Conservation (phyloP, 2,113 vertebrate genomes). For the Platichthys flesus region DNA sequence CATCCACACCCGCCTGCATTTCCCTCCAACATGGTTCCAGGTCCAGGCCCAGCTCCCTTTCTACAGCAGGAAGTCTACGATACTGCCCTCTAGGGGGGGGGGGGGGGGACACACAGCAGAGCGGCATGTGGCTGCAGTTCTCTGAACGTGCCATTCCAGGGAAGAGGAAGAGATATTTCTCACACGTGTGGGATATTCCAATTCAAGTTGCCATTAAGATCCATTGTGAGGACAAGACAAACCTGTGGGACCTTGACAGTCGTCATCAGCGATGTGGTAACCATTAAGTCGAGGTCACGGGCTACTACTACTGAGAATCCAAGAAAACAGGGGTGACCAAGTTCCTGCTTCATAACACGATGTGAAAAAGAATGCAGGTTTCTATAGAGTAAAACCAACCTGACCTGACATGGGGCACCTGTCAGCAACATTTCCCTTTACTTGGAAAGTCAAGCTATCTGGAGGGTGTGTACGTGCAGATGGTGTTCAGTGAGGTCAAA, state of each 20-base stretch:
- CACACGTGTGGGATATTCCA: slow-evolving; percentile 57
- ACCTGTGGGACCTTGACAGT: slow-evolving; percentile 26
- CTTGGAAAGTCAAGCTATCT: slow-evolving; percentile 57
- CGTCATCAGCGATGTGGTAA: slow-evolving; percentile 21
- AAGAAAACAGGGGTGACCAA: slow-evolving; percentile 19
- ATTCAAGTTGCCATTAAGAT: slow-evolving; percentile 65
- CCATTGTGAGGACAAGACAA: slow-evolving; percentile 44
- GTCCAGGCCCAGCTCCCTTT: slow-evolving; percentile 59
- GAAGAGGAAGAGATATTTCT: slow-evolving; percentile 47
- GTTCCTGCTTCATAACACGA: slow-evolving; percentile 45
- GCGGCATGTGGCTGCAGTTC: slow-evolving; percentile 34
- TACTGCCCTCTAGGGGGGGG: slow-evolving; percentile 87
- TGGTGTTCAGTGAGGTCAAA: slow-evolving; percentile 35
- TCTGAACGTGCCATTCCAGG: slow-evolving; percentile 64
- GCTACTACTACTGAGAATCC: slow-evolving; percentile 1
- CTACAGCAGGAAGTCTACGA: slow-evolving; percentile 92
- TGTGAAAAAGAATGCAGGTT: slow-evolving; percentile 39
- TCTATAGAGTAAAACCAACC: slow-evolving; percentile 46
- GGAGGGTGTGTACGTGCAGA: slow-evolving; percentile 26
- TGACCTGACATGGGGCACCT: slow-evolving; percentile 67
- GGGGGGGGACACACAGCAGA: slow-evolving; percentile 23
- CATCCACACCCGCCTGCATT: slow-evolving; percentile 78
- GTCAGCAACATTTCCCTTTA: slow-evolving; percentile 81
- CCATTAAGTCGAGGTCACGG: slow-evolving; percentile 26
- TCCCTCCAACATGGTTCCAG: slow-evolving; percentile 55